Percentiles rank a stretch among this genome's conserved stretches.
Conservation (phyloP, 2,113 vertebrate genomes). For the Athene noctua region DNA sequence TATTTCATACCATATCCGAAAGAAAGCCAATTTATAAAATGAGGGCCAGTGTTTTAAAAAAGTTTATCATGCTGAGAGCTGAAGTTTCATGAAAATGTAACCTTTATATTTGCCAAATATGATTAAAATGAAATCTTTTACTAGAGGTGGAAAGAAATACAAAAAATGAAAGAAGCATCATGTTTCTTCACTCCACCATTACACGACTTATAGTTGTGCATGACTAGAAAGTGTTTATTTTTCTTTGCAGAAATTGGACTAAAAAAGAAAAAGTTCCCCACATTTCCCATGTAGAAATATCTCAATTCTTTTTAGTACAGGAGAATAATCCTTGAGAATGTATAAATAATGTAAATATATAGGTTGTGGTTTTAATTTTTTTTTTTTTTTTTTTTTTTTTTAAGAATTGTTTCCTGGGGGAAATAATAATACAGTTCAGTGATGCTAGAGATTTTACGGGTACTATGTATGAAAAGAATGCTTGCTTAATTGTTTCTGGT, state of each 20-base stretch:
- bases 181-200: not conserved
- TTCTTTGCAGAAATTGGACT: not conserved
- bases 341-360: constrained; percentile 8
- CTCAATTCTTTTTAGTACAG: not conserved
- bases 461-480: not conserved
- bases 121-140: not conserved
- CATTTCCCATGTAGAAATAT: not conserved
- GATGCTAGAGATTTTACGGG: not conserved
- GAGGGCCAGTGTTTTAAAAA: not conserved
- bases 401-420: not conserved
- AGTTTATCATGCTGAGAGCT: not conserved
- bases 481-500: constrained; percentile 21
- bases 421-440: constrained; percentile 14
- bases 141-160: not conserved
- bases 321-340: not conserved
- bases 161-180: not conserved
- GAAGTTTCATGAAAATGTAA: not conserved
- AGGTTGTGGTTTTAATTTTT: not conserved
- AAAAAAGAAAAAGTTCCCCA: not conserved
- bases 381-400: not conserved
- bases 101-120: not conserved
- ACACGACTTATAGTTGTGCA: accelerated
- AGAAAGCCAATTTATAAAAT: not conserved
- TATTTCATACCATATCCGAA: not conserved
- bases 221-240: not conserved